Evolutionary conservation across 2,797 vertebrate species (phyloP), one percentile per base, ranked within the genome.

Genomic region (Poecile montanus): DNA sequence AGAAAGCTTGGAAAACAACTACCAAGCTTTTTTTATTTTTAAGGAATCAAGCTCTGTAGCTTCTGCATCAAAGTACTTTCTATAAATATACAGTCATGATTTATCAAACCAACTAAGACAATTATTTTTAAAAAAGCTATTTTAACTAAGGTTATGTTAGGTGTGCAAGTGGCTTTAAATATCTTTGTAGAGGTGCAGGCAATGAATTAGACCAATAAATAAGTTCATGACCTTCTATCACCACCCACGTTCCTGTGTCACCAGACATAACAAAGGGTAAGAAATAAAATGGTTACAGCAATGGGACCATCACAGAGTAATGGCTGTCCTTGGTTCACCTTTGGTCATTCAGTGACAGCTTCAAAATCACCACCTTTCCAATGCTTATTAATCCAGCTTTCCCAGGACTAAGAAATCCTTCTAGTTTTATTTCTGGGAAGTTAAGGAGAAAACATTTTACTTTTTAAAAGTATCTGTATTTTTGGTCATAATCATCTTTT

Each of bases 201-300:
- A 54, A 36, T 56, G 10, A 63, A 48, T 8, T 19, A 9, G 11
- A 67, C 68, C 34, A 75, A 12, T 27, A 38, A 50, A 1, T n/a
- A 79, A 63, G 17, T 20, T 91, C 50, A 65, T 1, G 2, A 65
- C 30, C 12, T 76, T 58, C 17, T 20, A 12, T 45, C 14, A 58
- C 13, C 16, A 9, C 38, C 13, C 1, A 0, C 6, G 12, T 26
- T 57, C 13, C 34, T 47, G 1, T 11, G 18, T 22, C 57, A 85
- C 36, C 65, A 67, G 58, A 13, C 26, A 70, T 23, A 74, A 50
- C 22, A 58, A 1, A 34, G 20, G 16, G 63, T 40, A 77, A 89
- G 34, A 61, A 84, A 47, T 15, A 56, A n/a, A 48, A 34, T 3
- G 16, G 22, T 57, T 45, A 34, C 1, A 2, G 32, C 18, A 73